A percentile compares a stretch with the other conserved stretches of the same genome.
Evolutionary conservation across 2,797 vertebrate genomes (phyloP).

Genomic region (Falco novaeseelandiae): DNA sequence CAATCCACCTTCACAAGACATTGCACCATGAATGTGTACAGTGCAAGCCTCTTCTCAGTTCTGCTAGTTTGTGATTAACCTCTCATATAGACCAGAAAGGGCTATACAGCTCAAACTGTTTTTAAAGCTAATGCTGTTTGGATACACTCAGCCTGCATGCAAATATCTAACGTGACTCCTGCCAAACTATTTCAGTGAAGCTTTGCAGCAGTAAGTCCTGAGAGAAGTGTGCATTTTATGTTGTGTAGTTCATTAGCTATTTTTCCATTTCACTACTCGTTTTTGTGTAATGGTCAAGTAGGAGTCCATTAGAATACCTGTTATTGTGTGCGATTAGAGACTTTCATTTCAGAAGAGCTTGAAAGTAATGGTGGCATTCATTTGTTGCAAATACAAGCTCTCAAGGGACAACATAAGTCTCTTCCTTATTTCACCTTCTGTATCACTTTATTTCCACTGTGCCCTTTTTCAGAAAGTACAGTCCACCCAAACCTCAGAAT

Average conservation of each 20-base stretch:
- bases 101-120: background rate
- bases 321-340: background rate
- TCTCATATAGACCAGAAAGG: background rate
- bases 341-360: background rate
- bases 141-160: background rate
- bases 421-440: background rate
- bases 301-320: background rate
- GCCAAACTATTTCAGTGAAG: background rate
- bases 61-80: background rate
- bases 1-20: background rate
- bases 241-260: background rate
- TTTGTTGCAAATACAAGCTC: background rate
- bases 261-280: background rate
- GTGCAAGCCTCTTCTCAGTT: background rate
- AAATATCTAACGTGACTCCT: background rate
- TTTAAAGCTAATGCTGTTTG: background rate
- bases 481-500: background rate
- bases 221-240: background rate
- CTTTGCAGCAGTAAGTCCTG: background rate
- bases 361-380: background rate
- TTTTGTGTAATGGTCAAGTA: background rate
- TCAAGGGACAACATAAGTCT: background rate
- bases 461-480: background rate
- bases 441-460: background rate
- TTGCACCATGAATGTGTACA: fast-evolving